Conservation (phyloP, 2,113 vertebrate species). For the Eptesicus fuscus region DNA sequence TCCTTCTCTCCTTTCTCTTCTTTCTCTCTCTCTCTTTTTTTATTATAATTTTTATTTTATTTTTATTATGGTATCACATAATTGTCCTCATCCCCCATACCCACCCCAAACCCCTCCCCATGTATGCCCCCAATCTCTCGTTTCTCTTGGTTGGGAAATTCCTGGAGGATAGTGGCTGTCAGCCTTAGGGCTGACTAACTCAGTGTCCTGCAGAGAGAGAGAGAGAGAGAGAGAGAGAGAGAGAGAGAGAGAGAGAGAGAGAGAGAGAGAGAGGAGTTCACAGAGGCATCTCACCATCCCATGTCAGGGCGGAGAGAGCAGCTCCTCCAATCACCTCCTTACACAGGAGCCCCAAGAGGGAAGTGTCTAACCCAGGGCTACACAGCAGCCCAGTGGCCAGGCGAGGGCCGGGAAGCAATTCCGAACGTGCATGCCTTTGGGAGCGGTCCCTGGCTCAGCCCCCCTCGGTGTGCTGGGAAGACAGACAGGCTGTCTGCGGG, state of each 20-base stretch:
- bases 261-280: too few relatives aligned
- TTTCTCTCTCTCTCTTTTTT: background rate
- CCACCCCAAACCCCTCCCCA: too few relatives aligned
- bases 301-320: too few relatives aligned
- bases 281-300: too few relatives aligned
- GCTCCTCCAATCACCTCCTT: too few relatives aligned
- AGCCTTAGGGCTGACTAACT: background rate
- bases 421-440: rapidly evolving
- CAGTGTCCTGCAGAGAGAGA: background rate
- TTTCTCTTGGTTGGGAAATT: background rate
- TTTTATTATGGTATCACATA: too few relatives aligned
- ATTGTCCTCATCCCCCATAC: too few relatives aligned
- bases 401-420: rapidly evolving
- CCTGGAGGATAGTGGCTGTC: background rate
- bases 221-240: too few relatives aligned
- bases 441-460: background rate
- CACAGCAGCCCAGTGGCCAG: background rate
- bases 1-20: background rate
- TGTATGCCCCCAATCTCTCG: too few relatives aligned
- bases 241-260: too few relatives aligned
- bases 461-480: background rate
- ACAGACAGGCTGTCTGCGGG: background rate
- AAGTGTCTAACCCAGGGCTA: rapidly evolving
- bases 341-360: background rate
- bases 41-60: too few relatives aligned